These are phyloP conservation scores for Hylaea fasciaria DNA, from an alignment of 2,888 invertebrate species.

Conservation along the genomic window DNA sequence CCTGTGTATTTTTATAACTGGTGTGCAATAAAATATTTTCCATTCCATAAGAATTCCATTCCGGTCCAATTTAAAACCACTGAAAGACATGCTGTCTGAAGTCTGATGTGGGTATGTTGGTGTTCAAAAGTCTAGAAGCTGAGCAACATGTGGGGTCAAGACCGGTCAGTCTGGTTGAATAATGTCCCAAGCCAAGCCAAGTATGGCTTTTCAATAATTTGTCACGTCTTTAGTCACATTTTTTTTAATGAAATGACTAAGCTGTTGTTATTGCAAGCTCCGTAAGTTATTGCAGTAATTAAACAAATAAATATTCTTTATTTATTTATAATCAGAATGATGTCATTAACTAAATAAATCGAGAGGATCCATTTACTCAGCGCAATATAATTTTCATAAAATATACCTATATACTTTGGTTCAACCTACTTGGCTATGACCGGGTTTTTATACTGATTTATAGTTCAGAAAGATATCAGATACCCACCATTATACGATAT, in stretches of 20 bases:
- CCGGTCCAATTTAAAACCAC: too few relatives aligned
- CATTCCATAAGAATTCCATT: too few relatives aligned
- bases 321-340: conserved; percentile 15
- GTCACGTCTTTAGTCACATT: conserved; percentile 26
- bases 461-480: conserved; percentile 37
- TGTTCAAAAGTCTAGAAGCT: not conserved
- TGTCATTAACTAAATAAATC: conserved; percentile 9
- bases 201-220: conserved; percentile 27
- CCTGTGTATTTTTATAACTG: too few relatives aligned
- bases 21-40: too few relatives aligned
- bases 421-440: conserved; percentile 28
- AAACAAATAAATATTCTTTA: conserved; percentile 16
- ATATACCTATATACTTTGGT: conserved; percentile 27
- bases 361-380: conserved; percentile 1
- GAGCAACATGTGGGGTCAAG: conserved; percentile 44
- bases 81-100: too few relatives aligned
- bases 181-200: conserved; percentile 38
- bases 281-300: conserved; percentile 6
- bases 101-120: not conserved
- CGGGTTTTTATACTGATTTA: conserved; percentile 41
- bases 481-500: conserved; percentile 37
- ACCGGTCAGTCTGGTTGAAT: conserved; percentile 46
- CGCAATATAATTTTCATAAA: conserved; percentile 28
- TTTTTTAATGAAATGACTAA: conserved; percentile 27
- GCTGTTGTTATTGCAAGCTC: conserved; percentile 5